Evolutionary conservation across 1,140 invertebrate species (phyloP), one percentile per base, ranked within the genome.

Genomic region (Chlorops oryzae): DNA sequence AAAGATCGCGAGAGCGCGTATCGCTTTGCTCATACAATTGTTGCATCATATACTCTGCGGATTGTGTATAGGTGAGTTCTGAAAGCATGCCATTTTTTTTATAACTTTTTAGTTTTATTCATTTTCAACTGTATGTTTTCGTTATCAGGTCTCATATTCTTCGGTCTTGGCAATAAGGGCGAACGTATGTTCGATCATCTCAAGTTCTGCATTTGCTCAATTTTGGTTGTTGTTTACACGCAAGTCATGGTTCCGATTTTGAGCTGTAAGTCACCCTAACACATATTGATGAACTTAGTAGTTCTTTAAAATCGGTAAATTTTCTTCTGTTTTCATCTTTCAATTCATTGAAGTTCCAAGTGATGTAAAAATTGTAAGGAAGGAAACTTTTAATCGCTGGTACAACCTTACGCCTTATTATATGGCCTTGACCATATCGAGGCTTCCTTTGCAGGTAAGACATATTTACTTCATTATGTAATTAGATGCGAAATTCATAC

Each of bases 341-440:
- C n/a, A 43, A 42, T 50, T 41, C 47, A 44, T 73, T 75, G 5
- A 70, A 89, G 87, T 86, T 81, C 87, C 88, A 0, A 74, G 80
- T 62, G 87, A 90, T 76, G 85, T 89, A 51, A 82, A 85, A 58
- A 77, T 90, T 21, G 82, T 90, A 52, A 83, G 86, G 49, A 81
- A 86, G 66, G 88, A 91, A 71, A 83, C 87, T 62, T 82, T 90
- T 47, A 91, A 91, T 69, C 81, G 86, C 54, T 91, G 88, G 88
- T 91, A 91, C 72, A 80, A 81, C 27, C 70, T 89, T 0, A 81
- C 80, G 37, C 82, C 87, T 0, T 91, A 90, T 73, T 91, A 88
- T 60, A 73, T 85, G 20, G 87, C 88, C 0, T 74, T 88, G 47
- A 88, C 83, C 0, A 71, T 90, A 21, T 86, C 87, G 0, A 79